Base-by-base conservation (phyloP, 2,888 invertebrate genomes). In the Hemaris fuciformis region DNA sequence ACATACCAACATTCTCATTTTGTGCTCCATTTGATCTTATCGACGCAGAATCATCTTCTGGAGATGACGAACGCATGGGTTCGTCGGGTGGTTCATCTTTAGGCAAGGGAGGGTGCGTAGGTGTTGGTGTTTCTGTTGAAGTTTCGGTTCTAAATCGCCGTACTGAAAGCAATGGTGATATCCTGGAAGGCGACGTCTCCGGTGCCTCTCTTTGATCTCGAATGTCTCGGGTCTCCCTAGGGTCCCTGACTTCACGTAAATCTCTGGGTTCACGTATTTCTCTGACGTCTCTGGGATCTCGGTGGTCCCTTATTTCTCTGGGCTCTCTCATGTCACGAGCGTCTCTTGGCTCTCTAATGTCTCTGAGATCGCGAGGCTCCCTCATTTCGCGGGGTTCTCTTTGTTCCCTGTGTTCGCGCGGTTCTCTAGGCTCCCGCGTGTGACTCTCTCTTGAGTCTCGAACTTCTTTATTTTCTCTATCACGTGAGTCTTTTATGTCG, bases 1-100 rank as follows among this genome's bases (percentile, higher is more conserved):
- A 80, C 87, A 73, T 83, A 88, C 94, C 94, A 79, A 94, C 88
- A 69, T 65, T 80, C 75, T 94, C 94, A 79, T 91, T 93, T 79
- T 88, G 91, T 67, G 92, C 90, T 68, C 93, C 93, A 74, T 93
- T 93, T 56, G 93, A 93, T 79, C 93, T 85, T 74, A 93, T 79
- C 69, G 94, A 94, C 68, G 93, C 92, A 58, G 93, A 85, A 73
- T 94, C 94, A 68, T 94, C 94, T 83, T 94, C 94, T 10, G 94
- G 93, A 45, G 94, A 94, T 48, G 93, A 93, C 43, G 93, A 86
- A 68, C 93, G 87, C 83, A 91, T 88, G 8, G 85, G 85, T 71
- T 93, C 93, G 78, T 93, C 93, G 63, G 93, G 93, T 18, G 93
- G 93, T 70, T 93, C 93, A 66, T 93, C 93, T 85, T 93, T 93